Conservation (phyloP, 1,140 invertebrate genomes). For the Stratiolaelaps scimitus region DNA sequence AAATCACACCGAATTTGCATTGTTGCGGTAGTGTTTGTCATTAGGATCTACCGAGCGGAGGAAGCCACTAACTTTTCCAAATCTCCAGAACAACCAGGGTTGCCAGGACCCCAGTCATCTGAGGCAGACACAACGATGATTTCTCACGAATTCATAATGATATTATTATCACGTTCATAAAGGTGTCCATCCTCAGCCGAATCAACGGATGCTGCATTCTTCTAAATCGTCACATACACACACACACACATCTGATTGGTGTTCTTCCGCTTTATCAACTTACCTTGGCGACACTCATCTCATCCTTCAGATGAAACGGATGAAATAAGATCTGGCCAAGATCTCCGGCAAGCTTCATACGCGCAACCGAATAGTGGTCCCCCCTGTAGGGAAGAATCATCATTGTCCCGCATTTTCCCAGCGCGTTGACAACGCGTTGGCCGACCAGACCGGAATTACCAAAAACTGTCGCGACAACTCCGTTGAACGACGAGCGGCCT, state of each 20-base stretch:
- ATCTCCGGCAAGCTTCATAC: conserved; percentile 74
- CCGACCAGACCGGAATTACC: conserved; percentile 80
- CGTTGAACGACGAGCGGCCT: conserved; percentile 88
- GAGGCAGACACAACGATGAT: too few relatives aligned
- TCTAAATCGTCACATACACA: too few relatives aligned
- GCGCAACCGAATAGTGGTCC: conserved; percentile 61
- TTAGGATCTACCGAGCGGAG: too few relatives aligned
- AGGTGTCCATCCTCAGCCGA: not conserved
- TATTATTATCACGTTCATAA: not conserved
- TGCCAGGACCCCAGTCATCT: too few relatives aligned
- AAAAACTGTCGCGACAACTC: conserved; percentile 92
- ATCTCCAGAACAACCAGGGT: too few relatives aligned
- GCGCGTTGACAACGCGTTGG: conserved; percentile 62
- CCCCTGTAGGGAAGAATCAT: conserved; percentile 81
- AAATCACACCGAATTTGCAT: too few relatives aligned
- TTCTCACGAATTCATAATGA: too few relatives aligned
- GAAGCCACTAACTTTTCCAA: too few relatives aligned
- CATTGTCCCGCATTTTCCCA: conserved; percentile 61
- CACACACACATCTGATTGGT: too few relatives aligned
- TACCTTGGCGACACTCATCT: conserved; percentile 55
- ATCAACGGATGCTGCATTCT: too few relatives aligned
- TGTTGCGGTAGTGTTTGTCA: too few relatives aligned
- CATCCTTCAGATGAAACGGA: conserved; percentile 70
- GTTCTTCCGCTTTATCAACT: not conserved
- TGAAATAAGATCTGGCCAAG: conserved; percentile 84